Conservation (phyloP, 2,888 invertebrate species). For the Bimastos eiseni region DNA sequence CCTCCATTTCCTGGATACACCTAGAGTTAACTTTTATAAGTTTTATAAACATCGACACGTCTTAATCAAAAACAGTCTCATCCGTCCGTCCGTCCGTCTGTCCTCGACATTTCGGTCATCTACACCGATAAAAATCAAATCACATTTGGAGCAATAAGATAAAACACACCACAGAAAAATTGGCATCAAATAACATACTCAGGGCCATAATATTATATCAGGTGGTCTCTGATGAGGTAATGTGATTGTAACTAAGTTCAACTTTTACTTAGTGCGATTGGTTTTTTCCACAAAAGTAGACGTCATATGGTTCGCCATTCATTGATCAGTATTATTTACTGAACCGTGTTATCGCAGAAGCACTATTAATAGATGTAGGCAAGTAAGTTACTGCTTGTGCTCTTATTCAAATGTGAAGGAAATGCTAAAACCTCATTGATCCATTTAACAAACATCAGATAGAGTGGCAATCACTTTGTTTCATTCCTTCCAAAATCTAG, state of each 20-base stretch:
- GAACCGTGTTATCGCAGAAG: no score
- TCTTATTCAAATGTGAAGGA: no score
- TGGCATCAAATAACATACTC: no score
- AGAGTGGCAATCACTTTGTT: background rate
- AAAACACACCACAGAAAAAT: no score
- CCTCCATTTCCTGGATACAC: background rate
- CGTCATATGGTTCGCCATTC: background rate
- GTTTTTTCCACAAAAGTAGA: background rate
- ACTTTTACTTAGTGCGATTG: background rate
- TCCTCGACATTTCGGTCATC: constrained; percentile 1
- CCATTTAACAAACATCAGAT: background rate
- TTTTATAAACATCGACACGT: background rate
- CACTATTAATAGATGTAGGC: no score
- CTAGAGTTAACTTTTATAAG: background rate
- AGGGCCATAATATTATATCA: no score
- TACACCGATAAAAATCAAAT: background rate
- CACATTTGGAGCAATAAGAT: background rate
- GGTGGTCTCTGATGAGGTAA: no score
- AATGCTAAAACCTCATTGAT: background rate
- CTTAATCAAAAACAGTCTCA: background rate
- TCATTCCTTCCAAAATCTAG: no score
- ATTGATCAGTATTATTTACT: background rate
- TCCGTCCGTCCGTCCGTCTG: background rate
- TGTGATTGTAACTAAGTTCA: no score
- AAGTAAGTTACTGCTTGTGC: no score